Evolutionary conservation across 2,797 vertebrate species (phyloP).

Genomic region (Fistularia tabacaria): DNA sequence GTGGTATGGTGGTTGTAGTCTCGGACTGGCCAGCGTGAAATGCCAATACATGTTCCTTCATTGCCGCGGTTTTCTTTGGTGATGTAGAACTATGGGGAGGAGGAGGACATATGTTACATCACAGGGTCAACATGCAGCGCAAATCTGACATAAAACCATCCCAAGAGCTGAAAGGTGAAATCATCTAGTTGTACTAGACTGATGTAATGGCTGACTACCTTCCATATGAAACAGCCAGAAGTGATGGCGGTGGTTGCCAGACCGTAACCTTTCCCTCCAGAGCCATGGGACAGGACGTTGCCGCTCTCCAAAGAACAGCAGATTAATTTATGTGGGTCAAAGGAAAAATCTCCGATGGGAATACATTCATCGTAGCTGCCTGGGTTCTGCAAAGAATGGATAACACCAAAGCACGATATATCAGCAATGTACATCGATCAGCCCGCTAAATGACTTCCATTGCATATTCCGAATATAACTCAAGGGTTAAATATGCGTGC

Average conservation of each 20-base stretch:
- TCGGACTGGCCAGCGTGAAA: slow-evolving; percentile 79
- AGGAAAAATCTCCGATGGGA: slow-evolving; percentile 81
- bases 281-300: slow-evolving; percentile 77
- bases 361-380: slow-evolving; percentile 77
- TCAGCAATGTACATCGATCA: background rate
- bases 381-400: slow-evolving; percentile 51
- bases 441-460: no score
- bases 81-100: slow-evolving; percentile 71
- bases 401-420: slow-evolving; percentile 3
- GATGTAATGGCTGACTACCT: slow-evolving; percentile 50
- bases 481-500: no score
- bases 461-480: no score
- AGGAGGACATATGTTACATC: background rate
- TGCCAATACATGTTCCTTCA: slow-evolving; percentile 79
- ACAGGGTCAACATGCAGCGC: background rate
- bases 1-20: slow-evolving; percentile 84
- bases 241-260: slow-evolving; percentile 80
- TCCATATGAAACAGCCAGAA: slow-evolving; percentile 83
- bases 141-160: no score
- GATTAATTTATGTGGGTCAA: slow-evolving; percentile 79
- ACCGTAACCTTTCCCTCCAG: slow-evolving; percentile 82
- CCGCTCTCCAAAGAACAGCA: slow-evolving; percentile 80
- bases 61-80: slow-evolving; percentile 82
- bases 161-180: no score
- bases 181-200: background rate